phyloP scores from a whole-genome alignment of 2,888 invertebrate genomes.

The Melinaea menophilus region DNA sequence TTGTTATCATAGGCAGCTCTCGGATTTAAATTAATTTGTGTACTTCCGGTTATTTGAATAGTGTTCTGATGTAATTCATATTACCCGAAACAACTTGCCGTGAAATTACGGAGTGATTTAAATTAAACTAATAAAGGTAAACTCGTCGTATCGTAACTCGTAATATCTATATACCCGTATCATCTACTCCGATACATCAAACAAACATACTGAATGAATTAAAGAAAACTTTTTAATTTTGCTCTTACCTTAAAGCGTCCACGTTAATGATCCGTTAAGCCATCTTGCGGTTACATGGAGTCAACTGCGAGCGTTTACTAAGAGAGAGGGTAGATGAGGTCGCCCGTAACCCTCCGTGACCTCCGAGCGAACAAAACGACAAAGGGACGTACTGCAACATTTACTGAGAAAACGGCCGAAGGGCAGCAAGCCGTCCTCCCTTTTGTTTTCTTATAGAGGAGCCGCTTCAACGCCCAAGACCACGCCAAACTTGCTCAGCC shows the following conservation, averaged over 20 bases:
- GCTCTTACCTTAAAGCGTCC: conserved; percentile 13
- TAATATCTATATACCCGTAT: neutral
- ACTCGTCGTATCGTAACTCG: neutral
- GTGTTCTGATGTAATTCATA: conserved; percentile 6
- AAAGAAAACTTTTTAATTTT: conserved; percentile 10
- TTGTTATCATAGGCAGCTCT: conserved; percentile 29
- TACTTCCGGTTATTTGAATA: conserved; percentile 5
- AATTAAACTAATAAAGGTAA: neutral
- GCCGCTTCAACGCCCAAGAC: conserved; percentile 41
- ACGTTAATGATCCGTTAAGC: conserved; percentile 62
- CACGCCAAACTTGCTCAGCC: conserved; percentile 45
- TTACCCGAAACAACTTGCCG: neutral
- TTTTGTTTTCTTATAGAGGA: conserved; percentile 64
- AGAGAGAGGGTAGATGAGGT: conserved; percentile 62
- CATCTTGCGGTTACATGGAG: conserved; percentile 56
- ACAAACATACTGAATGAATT: neutral
- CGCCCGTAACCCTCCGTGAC: conserved; percentile 60
- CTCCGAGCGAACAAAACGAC: conserved; percentile 59
- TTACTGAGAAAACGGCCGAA: conserved; percentile 67
- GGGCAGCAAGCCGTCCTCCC: conserved; percentile 60
- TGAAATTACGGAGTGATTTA: neutral
- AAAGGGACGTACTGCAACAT: conserved; percentile 61
- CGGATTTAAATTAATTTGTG: conserved; percentile 6
- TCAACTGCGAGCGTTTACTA: conserved; percentile 50
- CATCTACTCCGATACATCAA: neutral